Evolutionary conservation across 1,140 invertebrate species (phyloP), one percentile per base, ranked within the genome.

Genomic region (Pectinophora gossypiella): DNA sequence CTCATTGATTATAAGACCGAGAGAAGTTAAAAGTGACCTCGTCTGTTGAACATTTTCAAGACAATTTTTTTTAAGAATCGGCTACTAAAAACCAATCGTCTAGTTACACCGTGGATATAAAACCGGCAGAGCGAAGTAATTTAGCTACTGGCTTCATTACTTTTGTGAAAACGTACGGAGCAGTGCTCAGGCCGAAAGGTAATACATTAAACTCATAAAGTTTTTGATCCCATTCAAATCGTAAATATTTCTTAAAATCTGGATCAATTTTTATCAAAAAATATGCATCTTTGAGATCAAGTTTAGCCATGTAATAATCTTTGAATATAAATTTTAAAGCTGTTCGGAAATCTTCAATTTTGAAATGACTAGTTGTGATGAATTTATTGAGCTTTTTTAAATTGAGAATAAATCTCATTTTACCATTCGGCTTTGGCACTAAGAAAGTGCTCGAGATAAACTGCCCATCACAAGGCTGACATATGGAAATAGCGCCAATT

Each of bases 341-440:
- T 9, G 68, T 58, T 7, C 62, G 32, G 6, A 65, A 35, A 43
- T 71, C 54, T 57, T 68, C 59, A 12, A 71, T 21, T 56, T 63
- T 65, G 48, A 63, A 69, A 54, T 63, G 63, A 7, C 22, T 16
- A 21, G 60, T 51, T 16, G 35, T 21, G 10, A 69, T 69, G 21
- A 60, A 66, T 42, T 55, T 51, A 42, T 69, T 69, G 22, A 63
- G 35, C 4, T 59, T 47, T 55, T 65, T 63, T 53, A 63, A 50
- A 46, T 71, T 71, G 4, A 68, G 19, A 7, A 71, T 59, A 16
- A 72, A 62, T 48, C 63, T 49, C 19, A 49, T 58, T 49, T 56
- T 54, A 2, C 63, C 69, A 45, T 66, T 64, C 3, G 47, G 57
- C 35, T 69, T 67, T 10, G 60, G 47, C 2, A 61, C 50, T n/a